A percentile compares a stretch with the other conserved stretches of the same genome.
These are phyloP conservation scores for Syngnathus rostellatus DNA, from an alignment of 2,797 vertebrate species.

Conservation along the genomic window DNA sequence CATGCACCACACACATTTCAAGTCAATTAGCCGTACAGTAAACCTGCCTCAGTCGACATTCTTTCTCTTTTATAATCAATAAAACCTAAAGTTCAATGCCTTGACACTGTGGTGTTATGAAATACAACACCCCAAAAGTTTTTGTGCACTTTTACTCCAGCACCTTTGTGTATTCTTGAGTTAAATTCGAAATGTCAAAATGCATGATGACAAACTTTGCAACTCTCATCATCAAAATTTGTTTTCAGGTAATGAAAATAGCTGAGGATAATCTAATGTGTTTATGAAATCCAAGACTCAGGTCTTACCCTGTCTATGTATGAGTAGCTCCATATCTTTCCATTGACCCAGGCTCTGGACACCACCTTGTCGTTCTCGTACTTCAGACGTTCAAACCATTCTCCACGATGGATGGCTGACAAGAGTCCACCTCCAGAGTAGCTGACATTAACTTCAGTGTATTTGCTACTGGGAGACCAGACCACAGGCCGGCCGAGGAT, in stretches of 20 bases:
- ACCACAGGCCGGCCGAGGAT: constrained; percentile 81
- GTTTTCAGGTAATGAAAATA: not conserved
- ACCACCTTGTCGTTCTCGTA: constrained; percentile 89
- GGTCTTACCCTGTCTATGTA: constrained; percentile 87
- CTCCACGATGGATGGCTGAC: constrained; percentile 88
- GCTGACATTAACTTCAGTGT: constrained; percentile 92
- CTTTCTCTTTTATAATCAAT: not conserved
- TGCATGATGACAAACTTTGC: not conserved
- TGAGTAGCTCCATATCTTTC: constrained; percentile 98
- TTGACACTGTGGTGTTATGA: not conserved
- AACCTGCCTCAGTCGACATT: not conserved
- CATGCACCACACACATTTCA: not conserved
- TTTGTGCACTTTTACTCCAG: not conserved
- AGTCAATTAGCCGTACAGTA: not conserved
- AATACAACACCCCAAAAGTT: not conserved
- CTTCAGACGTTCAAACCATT: constrained; percentile 92
- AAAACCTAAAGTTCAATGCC: not conserved
- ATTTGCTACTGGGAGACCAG: constrained; percentile 94
- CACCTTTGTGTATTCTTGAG: not conserved
- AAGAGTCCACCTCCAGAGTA: constrained; percentile 84
- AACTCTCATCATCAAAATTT: not conserved
- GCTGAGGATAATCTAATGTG: not conserved
- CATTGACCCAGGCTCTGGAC: constrained; percentile 92
- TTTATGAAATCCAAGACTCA: not conserved
- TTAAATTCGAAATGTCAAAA: not conserved